These are phyloP conservation scores for Bombus consobrinus DNA, from an alignment of 1,140 invertebrate genomes.

Conservation along the genomic window DNA sequence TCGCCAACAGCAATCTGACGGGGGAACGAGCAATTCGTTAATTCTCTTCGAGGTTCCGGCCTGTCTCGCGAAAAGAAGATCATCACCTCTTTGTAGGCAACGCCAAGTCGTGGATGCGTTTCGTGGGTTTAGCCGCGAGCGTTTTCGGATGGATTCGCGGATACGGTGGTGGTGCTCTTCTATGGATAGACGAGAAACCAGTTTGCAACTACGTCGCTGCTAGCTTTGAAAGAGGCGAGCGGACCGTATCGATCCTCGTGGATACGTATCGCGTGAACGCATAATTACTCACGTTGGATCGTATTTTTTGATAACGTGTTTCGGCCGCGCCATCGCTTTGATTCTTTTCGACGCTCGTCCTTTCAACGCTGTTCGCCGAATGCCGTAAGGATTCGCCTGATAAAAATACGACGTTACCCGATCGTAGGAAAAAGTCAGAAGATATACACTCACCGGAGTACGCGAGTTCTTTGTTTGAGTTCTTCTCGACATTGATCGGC, in stretches of 20 bases:
- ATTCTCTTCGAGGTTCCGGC: background rate
- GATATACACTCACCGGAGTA: too few species aligned
- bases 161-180: constrained; percentile 53
- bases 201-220: constrained; percentile 13
- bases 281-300: constrained; percentile 66
- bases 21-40: constrained; percentile 29
- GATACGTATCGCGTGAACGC: too few species aligned
- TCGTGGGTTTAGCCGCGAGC: constrained; percentile 60
- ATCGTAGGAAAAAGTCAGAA: too few species aligned
- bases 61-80: background rate
- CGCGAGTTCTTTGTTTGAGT: too few species aligned
- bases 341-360: constrained; percentile 69
- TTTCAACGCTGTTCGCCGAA: constrained; percentile 64
- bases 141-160: constrained; percentile 60
- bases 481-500: too few species aligned
- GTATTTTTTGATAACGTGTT: constrained; percentile 71
- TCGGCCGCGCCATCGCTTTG: constrained; percentile 74
- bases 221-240: background rate
- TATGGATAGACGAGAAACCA: constrained; percentile 55
- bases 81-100: constrained; percentile 67
- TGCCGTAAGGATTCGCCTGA: constrained; percentile 67
- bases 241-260: background rate
- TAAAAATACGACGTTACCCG: constrained; percentile 16
- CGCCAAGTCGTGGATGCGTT: constrained; percentile 71
- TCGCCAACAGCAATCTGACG: constrained; percentile 42